Percentiles rank a stretch among this genome's conserved stretches.
Conservation (phyloP, 2,113 vertebrate species). For the Cinclus mexicanus region DNA sequence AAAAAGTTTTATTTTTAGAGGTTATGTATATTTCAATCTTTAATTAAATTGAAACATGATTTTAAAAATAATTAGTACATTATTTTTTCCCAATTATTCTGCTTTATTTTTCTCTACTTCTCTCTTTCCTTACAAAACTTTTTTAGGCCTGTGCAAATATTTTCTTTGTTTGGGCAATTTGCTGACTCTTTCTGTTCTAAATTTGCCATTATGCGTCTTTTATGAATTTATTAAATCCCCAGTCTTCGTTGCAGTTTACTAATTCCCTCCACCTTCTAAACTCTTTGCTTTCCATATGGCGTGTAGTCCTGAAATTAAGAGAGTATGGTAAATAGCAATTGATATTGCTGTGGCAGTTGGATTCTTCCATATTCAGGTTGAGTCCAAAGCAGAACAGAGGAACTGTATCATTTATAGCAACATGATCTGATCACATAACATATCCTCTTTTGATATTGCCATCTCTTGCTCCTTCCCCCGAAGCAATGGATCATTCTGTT, state of each 20-base stretch:
- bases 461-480: accelerated
- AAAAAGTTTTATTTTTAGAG: background rate
- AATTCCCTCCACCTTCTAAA: background rate
- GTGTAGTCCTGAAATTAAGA: background rate
- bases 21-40: background rate
- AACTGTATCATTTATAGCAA: background rate
- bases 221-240: background rate
- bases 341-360: background rate
- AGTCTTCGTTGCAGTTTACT: background rate
- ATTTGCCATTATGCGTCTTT: background rate
- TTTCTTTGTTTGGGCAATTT: background rate
- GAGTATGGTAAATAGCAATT: background rate
- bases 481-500: background rate
- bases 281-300: background rate
- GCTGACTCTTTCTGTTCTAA: background rate
- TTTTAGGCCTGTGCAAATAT: background rate
- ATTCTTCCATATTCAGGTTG: background rate
- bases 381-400: background rate
- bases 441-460: background rate
- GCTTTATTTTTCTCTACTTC: background rate
- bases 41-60: background rate
- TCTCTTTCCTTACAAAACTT: background rate
- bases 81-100: background rate
- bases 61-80: background rate
- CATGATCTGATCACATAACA: background rate